Evolutionary conservation across 2,888 invertebrate genomes (phyloP), one percentile per base, ranked within the genome.

Genomic region (Ernsta delagoae): DNA sequence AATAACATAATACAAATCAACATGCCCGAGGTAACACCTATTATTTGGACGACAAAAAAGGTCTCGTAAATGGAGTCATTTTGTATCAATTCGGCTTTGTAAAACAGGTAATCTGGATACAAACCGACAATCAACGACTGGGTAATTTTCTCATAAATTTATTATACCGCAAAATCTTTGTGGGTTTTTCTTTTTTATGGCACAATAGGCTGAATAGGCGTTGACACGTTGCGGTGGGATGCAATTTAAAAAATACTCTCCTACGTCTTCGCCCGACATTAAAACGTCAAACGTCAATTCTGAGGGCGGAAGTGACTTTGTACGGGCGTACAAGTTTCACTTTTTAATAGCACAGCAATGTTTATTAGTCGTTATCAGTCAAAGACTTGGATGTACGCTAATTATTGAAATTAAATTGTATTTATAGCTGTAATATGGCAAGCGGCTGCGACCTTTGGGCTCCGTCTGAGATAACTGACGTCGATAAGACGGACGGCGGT

Each of bases 71-170:
- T 48, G 85, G 88, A 92, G 92, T 88, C 84, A 90, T 92, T 92
- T 88, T 82, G 81, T 84, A 83, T 81, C 88, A 89, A 88, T 90
- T 86, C 86, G 83, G 78, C 78, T 79, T 81, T 82, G 83, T 86
- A 83, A 84, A 89, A 88, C 90, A 79, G 86, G 90, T 89, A 92
- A 92, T 92, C 90, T 88, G 87, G 82, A 85, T 79, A 84, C 86
- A 87, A 85, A 87, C 89, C 86, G 77, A 84, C 91, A 88, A 89
- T 89, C 90, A 88, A 83, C 83, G 79, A 79, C 82, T 83, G 76
- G 88, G 85, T 92, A 89, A 89, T 92, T 90, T 90, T 84, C 85
- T 86, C 83, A 87, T 85, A 87, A 89, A 89, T 87, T 88, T 89
- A 88, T 90, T 82, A 84, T 84, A 89, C 91, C 87, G 82, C 88